Evolutionary conservation across 2,113 vertebrate genomes (phyloP).

Genomic region (Nycticorax nycticorax): DNA sequence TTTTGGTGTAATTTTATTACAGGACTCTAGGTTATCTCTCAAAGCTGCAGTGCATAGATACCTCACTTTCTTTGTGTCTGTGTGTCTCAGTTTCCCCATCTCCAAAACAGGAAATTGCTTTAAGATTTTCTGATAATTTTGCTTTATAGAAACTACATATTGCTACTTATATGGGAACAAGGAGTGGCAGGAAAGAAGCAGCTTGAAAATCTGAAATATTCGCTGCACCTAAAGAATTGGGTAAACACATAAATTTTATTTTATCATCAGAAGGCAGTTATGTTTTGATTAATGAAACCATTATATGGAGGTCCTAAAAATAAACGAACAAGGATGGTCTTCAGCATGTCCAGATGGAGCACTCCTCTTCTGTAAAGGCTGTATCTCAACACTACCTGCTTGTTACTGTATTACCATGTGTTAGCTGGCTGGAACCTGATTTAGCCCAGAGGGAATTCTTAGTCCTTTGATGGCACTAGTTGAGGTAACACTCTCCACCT

Average conservation of each 20-base stretch:
- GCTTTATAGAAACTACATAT: not conserved
- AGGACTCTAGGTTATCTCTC: not conserved
- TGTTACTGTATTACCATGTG: not conserved
- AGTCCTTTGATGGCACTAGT: not conserved
- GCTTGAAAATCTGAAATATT: not conserved
- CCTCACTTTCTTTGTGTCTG: not conserved
- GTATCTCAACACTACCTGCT: not conserved
- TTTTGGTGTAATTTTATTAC: not conserved
- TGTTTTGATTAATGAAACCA: not conserved
- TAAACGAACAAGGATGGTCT: not conserved
- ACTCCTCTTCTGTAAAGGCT: not conserved
- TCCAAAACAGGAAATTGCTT: not conserved
- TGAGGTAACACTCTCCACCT: not conserved
- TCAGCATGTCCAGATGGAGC: not conserved
- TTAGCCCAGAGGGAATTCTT: not conserved
- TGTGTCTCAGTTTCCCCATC: not conserved
- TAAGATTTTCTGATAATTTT: not conserved
- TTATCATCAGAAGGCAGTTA: not conserved
- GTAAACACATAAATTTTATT: not conserved
- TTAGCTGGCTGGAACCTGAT: not conserved
- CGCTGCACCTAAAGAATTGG: accelerated
- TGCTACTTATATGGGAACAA: not conserved
- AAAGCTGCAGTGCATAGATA: not conserved
- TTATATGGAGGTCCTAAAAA: not conserved
- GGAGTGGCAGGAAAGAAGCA: not conserved